Base-by-base conservation (phyloP, 1,140 invertebrate species). In the Pteromalus puparum region DNA sequence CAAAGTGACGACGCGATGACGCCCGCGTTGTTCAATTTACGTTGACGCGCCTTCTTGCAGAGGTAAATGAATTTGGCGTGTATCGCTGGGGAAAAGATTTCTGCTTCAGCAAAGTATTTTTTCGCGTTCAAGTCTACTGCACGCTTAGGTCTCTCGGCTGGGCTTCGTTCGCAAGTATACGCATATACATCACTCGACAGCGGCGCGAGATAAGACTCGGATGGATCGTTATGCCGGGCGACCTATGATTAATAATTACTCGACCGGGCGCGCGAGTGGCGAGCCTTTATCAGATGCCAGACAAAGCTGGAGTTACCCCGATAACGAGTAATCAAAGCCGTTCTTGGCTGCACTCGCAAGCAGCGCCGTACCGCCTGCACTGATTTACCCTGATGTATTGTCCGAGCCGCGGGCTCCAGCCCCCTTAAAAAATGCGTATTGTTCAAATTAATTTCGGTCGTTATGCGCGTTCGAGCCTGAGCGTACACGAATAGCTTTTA, bases 161-260 rank as follows among this genome's bases (percentile, higher is more conserved):
- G 88, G 86, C 88, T 86, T 80, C 38, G 84, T 83, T 85, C 85
- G 85, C 83, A 87, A 83, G 86, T 88, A 34, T 34, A 85, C 87
- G 88, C 90, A 91, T 91, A 91, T 91, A 90, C 89, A 91, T 91
- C 90, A 91, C 90, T 91, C 90, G 90, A 89, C 89, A 90, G 34
- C 28, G 3, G 82, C n/a, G 85, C n/a, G 85, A 92, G 91, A 92
- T 93, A 93, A 93, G 91, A 91, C 90, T 91, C 88, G 90, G 89
- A 91, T 91, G 91, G 91, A 92, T 92, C 91, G 91, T 91, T 92
- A 92, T 90, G 90, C 90, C 87, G 88, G 87, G 89, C 89, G 88
- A 88, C 91, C 91, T 92, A 92, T 93, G 91, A 93, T 93, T 92
- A 93, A 92, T 93, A 93, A 93, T 93, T 92, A 92, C 90, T 91